Conservation (phyloP, 2,888 invertebrate species). For the Amiota communis region DNA sequence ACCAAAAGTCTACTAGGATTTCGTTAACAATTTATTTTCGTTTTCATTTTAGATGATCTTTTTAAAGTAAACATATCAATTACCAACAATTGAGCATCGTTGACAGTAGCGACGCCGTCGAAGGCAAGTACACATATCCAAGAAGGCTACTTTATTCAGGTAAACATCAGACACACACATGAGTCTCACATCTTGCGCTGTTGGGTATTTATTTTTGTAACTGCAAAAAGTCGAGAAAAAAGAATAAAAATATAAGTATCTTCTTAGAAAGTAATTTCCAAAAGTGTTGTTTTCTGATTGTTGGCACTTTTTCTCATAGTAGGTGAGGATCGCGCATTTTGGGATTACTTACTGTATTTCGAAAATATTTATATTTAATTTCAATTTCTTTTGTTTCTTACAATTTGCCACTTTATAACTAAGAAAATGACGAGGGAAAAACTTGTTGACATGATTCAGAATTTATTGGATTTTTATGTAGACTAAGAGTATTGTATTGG, state of each 20-base stretch:
- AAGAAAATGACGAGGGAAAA: not conserved
- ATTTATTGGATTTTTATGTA: slow-evolving; percentile 33
- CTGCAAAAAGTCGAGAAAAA: not conserved
- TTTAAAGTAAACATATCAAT: slow-evolving; percentile 61
- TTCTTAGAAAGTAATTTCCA: slow-evolving; percentile 64
- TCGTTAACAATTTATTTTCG: slow-evolving; percentile 45
- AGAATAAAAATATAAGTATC: not conserved
- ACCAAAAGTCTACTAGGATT: slow-evolving; percentile 37
- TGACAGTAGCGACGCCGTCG: slow-evolving; percentile 50
- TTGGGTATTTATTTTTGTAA: slow-evolving; percentile 5
- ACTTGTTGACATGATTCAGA: slow-evolving; percentile 30
- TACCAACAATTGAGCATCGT: slow-evolving; percentile 57
- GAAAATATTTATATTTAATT: slow-evolving; percentile 65
- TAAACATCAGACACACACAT: slow-evolving; percentile 17
- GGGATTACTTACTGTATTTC: slow-evolving; percentile 9
- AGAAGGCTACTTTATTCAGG: not conserved
- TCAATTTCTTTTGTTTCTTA: slow-evolving; percentile 60
- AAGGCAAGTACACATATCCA: not conserved
- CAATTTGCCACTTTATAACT: not conserved
- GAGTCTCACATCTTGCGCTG: slow-evolving; percentile 26
- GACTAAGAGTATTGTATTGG: not conserved
- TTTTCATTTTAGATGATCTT: slow-evolving; percentile 59
- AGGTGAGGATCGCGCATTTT: not conserved
- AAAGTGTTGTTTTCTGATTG: slow-evolving; percentile 34
- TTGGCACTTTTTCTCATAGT: slow-evolving; percentile 8